Base-by-base conservation (phyloP, 2,888 invertebrate species). In the Pseudolycoriella hygida region DNA sequence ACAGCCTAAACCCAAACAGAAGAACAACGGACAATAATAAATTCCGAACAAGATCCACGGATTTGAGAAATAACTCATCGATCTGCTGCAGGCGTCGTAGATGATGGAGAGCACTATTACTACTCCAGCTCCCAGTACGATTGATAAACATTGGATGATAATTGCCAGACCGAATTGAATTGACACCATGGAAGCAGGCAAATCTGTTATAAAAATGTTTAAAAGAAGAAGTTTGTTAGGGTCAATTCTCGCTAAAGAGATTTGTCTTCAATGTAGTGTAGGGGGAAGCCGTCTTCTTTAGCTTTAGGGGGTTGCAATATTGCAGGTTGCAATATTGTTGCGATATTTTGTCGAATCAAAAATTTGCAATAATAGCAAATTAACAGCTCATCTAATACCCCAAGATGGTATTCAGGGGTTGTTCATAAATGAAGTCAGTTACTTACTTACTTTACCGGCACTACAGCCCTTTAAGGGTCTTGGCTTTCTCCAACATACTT, bases 11-110 rank as follows among this genome's bases (percentile, higher is more conserved):
- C 58, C 59, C 47, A 60, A 47, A 3, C 59, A 60, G 45, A 62
- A 58, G 51, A 62, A 56, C 37, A 61, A 53, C 2, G 68, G 65
- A 46, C 62, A 60, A 42, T 63, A 62, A 50, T 67, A 69, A 2
- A 69, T 52, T 14, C 66, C 67, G 44, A 68, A 55, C 18, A 76
- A 60, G 17, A 76, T 59, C 61, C 68, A 70, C 5, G 68, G 69
- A 49, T 67, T 59, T 2, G 72, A 65, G 52, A 70, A 78, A 76
- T 77, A 79, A 44, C 70, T 67, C 69, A 78, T 68, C 3, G 68
- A 63, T 48, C 64, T 50, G 38, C 64, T 62, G 38, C 61, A 45
- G 14, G 57, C 45, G 50, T 70, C 68, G 53, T 69, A 57, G 3
- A 67, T 50, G 0, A 61, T 43, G 2, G 59, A 67, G 15, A 66